A percentile compares a stretch with the other conserved stretches of the same genome.
phyloP scores from a whole-genome alignment of 2,113 vertebrate species.

The Alces alces region DNA sequence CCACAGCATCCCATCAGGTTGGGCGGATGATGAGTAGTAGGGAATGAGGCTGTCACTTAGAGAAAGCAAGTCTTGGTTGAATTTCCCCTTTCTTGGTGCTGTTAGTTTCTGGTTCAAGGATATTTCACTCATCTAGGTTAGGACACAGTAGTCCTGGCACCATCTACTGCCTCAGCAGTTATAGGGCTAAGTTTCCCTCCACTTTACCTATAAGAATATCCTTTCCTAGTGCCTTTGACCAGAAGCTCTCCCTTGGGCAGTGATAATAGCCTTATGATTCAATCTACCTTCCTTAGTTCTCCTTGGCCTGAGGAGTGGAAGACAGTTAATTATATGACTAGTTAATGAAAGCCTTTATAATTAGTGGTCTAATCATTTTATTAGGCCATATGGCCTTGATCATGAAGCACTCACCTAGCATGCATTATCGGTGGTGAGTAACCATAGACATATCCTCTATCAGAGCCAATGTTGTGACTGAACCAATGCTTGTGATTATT shows the following conservation, averaged over 20 bases:
- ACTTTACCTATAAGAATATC: not conserved
- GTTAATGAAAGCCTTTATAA: not conserved
- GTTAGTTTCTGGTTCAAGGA: not conserved
- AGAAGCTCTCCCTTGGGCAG: not conserved
- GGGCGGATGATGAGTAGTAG: not conserved
- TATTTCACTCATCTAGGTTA: not conserved
- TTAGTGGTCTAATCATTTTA: not conserved
- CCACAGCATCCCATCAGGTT: not conserved
- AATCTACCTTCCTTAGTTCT: not conserved
- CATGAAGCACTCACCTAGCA: not conserved
- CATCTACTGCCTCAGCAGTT: not conserved
- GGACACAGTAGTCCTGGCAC: not conserved
- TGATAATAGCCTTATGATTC: not conserved
- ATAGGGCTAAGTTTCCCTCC: not conserved
- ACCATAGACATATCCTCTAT: not conserved
- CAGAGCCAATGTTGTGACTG: not conserved
- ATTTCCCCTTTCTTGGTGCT: not conserved
- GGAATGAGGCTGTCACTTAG: not conserved
- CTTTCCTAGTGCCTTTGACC: not conserved
- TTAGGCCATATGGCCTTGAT: not conserved
- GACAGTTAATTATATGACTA: not conserved
- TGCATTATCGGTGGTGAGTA: too few species aligned
- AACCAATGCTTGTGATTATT: not conserved
- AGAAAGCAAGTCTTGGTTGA: not conserved
- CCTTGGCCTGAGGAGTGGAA: not conserved